Base-by-base conservation (phyloP, 2,797 vertebrate genomes). In the Melanotaenia trifasciata region DNA sequence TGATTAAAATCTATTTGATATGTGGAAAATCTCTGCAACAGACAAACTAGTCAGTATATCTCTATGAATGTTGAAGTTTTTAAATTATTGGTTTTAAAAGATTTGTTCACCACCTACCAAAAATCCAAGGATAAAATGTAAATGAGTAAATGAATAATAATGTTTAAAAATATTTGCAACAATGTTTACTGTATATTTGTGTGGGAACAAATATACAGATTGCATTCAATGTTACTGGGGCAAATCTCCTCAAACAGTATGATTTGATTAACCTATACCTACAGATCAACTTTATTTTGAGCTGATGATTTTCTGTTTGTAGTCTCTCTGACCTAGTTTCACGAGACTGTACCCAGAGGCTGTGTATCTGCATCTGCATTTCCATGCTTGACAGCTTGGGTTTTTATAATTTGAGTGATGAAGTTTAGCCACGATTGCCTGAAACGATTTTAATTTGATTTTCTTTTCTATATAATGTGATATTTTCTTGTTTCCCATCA, bases 281-380 rank as follows among this genome's bases (percentile, higher is more conserved):
- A 67, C 43, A 67, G 65, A 77, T 74, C 26, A 71, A 28, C 58
- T 14, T 47, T 28, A 33, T 60, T 50, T 64, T 67, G 56, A 69
- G 65, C 6, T 28, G 20, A 66, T 80, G 58, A 54, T 80, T 71
- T 76, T 74, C 64, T 78, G 28, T 74, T 84, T 67, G 63, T 61
- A 57, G 74, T 84, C 61, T 16, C 76, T 54, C 61, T 85, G 84
- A 81, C 75, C 73, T 80, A 80, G 60, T 85, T 86, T 81, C 40
- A 68, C 58, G 51, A 38, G 70, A 63, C 54, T 59, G 43, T 63
- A 57, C 33, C 72, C 61, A 70, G 65, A 62, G 66, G 74, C 64
- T 14, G 45, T 59, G 4, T 67, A 38, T 79, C 24, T 69, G 18
- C 32, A 66, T 64, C 40, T 67, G 30, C 32, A 33, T 33, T 33